These are phyloP conservation scores for Cataglyphis altisquamis DNA, from an alignment of 2,888 invertebrate genomes.

Conservation along the genomic window DNA sequence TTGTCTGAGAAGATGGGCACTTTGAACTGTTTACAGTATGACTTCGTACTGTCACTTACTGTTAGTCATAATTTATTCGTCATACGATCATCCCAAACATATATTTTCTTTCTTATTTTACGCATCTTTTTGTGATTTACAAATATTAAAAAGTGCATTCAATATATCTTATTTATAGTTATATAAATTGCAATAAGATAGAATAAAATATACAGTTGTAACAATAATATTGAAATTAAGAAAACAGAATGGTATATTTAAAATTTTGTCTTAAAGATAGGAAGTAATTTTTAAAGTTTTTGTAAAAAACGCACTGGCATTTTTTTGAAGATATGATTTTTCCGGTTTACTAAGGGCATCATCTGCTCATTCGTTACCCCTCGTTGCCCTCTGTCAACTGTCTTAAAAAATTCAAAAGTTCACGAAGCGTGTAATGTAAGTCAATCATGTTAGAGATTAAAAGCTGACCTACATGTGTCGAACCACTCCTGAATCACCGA, in stretches of 20 bases:
- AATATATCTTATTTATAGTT: neutral
- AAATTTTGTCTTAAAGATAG: neutral
- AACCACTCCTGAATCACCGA: constrained; percentile 69
- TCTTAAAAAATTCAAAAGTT: constrained; percentile 68
- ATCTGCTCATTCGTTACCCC: constrained; percentile 56
- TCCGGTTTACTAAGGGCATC: constrained; percentile 32
- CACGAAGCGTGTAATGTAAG: constrained; percentile 72
- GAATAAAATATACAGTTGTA: neutral
- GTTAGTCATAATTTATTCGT: constrained; percentile 78
- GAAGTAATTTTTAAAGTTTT: neutral
- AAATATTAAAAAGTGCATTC: neutral
- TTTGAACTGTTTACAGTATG: constrained; percentile 72
- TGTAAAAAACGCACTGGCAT: neutral
- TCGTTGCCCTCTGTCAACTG: constrained; percentile 58
- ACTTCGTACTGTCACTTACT: constrained; percentile 62
- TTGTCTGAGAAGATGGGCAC: constrained; percentile 76
- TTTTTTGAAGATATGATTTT: constrained; percentile 33
- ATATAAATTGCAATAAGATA: neutral
- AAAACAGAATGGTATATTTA: neutral
- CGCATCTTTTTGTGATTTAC: neutral
- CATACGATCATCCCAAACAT: constrained; percentile 65
- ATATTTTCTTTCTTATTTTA: constrained; percentile 34
- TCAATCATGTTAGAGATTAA: constrained; percentile 54
- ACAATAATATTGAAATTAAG: neutral
- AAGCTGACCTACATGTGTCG: constrained; percentile 66